Percentiles rank a stretch among this genome's conserved stretches.
Conservation (phyloP, 2,888 invertebrate species). For the Girardia tigrina region DNA sequence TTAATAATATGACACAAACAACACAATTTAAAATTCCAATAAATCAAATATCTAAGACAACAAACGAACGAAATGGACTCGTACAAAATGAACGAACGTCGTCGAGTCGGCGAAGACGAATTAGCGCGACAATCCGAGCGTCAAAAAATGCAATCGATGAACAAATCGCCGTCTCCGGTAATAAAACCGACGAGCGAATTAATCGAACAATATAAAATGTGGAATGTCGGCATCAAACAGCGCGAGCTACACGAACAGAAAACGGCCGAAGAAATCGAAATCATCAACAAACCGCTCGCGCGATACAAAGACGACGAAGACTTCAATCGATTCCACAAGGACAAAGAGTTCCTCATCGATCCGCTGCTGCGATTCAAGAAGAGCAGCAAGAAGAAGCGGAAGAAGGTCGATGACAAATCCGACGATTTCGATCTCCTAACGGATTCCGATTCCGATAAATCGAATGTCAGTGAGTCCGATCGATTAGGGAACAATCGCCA, state of each 20-base stretch:
- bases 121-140: not conserved
- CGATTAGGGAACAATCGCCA: not conserved
- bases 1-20: too few species aligned
- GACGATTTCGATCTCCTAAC: not conserved
- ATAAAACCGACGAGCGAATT: not conserved
- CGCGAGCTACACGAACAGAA: not conserved
- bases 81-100: not conserved
- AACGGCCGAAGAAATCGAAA: constrained; percentile 25
- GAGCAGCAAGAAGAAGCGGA: not conserved
- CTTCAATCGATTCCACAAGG: not conserved
- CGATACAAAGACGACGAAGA: constrained; percentile 36
- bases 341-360: not conserved
- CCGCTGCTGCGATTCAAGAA: not conserved
- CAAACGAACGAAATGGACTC: not conserved
- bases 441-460: not conserved
- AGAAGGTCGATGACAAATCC: not conserved
- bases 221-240: not conserved
- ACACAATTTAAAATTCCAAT: too few species aligned
- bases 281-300: constrained; percentile 31
- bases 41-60: too few species aligned
- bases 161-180: not conserved
- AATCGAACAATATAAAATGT: not conserved
- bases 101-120: not conserved
- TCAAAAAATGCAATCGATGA: not conserved
- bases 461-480: not conserved